Evolutionary conservation across 2,113 vertebrate species (phyloP), one percentile per base, ranked within the genome.

Genomic region (Hoplias malabaricus): DNA sequence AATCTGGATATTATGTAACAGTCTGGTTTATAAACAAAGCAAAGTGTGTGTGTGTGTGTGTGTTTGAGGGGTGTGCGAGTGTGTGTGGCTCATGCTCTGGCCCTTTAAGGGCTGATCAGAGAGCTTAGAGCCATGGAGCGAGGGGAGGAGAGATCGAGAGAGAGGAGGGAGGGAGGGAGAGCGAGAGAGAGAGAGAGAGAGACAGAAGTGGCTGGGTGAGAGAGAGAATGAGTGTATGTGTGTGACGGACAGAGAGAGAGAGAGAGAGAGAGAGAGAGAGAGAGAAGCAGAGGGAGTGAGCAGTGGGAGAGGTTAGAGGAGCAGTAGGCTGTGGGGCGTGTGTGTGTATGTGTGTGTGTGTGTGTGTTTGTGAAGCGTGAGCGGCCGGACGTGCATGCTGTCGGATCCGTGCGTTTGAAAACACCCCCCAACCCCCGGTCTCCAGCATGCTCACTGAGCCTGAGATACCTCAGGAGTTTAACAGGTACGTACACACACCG

Each of bases 391-490:
- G 94, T 94, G 94, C 94, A 94, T 93, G 93, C 94, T 92, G 92
- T 94, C 92, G 90, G 84, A 79, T 54, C 75, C 50, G 63, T 74
- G 81, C 81, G 92, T 90, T 90, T 89, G 93, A 91, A 91, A 84
- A 13, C 73, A 93, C 89, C 92, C 90, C 90, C 93, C 92, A 92
- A 48, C 43, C 43, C 48, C 48, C 48, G 48, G 48, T 53, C 48
- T 94, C 92, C 95, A 98, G 95, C 95, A 98, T 98, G 96, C 95
- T 97, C 87, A 98, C 95, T 93, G 96, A 96, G 92, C 96, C 96
- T 93, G 95, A 97, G 94, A 95, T 96, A 94, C 95, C 95, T 91
- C 96, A 94, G 95, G 95, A 98, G 95, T 97, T 96, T 95, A 96
- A 97, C 94, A 98, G 96, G 96, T 98, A 95, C 91, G 96, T 94